Evolutionary conservation across 2,797 vertebrate genomes (phyloP).

Genomic region (Arremon brunneinucha): DNA sequence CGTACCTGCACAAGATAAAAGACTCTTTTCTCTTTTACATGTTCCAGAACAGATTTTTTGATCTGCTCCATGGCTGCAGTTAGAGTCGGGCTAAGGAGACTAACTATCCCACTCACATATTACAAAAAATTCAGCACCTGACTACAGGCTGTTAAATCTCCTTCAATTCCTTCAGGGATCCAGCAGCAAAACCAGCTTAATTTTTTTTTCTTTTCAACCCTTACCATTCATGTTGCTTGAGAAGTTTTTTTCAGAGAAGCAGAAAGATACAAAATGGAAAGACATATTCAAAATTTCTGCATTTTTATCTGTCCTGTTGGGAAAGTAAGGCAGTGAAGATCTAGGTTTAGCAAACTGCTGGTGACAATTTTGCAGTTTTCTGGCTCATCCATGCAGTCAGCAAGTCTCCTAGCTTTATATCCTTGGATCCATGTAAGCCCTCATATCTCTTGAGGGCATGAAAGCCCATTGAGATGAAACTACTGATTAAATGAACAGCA

Average conservation of each 20-base stretch:
- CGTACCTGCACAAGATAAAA: background rate
- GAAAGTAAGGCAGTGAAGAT: background rate
- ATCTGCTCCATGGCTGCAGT: rapidly evolving
- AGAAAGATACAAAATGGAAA: background rate
- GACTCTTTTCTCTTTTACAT: background rate
- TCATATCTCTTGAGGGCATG: background rate
- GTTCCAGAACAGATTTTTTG: background rate
- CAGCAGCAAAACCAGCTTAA: background rate
- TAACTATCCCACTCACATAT: rapidly evolving
- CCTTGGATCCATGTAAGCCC: conserved; percentile 9
- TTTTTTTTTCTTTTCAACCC: background rate
- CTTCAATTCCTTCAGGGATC: background rate
- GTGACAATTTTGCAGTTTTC: background rate
- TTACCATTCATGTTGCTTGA: background rate
- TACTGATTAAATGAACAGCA: conserved; percentile 20
- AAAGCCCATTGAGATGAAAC: conserved; percentile 21
- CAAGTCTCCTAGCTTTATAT: background rate
- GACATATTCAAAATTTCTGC: background rate
- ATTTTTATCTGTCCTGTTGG: background rate
- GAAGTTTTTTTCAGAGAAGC: background rate
- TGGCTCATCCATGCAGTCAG: background rate
- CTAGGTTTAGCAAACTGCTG: background rate
- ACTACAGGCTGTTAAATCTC: background rate
- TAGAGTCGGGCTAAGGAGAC: background rate
- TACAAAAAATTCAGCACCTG: background rate